phyloP scores from a whole-genome alignment of 2,888 invertebrate genomes.

The Icerya purchasi region DNA sequence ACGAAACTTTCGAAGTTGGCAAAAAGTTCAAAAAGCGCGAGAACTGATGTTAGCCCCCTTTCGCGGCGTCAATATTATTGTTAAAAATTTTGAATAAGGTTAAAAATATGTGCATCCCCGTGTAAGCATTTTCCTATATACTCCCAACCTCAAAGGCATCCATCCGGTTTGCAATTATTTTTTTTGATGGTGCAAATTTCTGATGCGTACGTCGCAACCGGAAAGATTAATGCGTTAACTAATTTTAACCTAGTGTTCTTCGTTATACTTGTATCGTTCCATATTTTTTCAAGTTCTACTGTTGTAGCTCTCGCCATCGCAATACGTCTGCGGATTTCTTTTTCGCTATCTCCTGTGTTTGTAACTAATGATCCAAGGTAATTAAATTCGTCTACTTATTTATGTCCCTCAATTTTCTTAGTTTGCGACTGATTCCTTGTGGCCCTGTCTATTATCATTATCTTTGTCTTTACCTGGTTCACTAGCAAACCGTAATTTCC shows the following conservation, averaged over 20 bases:
- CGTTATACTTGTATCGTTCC: not conserved
- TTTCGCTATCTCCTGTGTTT: not conserved
- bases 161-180: not conserved
- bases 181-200: not conserved
- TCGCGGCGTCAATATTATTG: too few relatives aligned
- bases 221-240: not conserved
- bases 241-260: too few relatives aligned
- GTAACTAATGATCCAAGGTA: not conserved
- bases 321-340: not conserved
- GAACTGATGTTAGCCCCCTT: too few relatives aligned
- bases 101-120: too few relatives aligned
- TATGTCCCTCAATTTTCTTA: not conserved
- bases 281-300: not conserved
- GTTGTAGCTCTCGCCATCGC: not conserved
- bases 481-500: not conserved
- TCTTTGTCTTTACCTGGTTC: not conserved
- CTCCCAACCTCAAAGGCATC: not conserved
- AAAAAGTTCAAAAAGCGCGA: too few relatives aligned
- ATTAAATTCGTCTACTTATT: not conserved
- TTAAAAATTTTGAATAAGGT: too few relatives aligned
- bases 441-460: not conserved
- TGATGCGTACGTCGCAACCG: not conserved
- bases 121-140: not conserved
- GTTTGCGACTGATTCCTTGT: not conserved
- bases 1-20: too few relatives aligned